A percentile compares a stretch with the other conserved stretches of the same genome.
Evolutionary conservation across 2,797 vertebrate species (phyloP).

Genomic region (Eulemur albifrons): DNA sequence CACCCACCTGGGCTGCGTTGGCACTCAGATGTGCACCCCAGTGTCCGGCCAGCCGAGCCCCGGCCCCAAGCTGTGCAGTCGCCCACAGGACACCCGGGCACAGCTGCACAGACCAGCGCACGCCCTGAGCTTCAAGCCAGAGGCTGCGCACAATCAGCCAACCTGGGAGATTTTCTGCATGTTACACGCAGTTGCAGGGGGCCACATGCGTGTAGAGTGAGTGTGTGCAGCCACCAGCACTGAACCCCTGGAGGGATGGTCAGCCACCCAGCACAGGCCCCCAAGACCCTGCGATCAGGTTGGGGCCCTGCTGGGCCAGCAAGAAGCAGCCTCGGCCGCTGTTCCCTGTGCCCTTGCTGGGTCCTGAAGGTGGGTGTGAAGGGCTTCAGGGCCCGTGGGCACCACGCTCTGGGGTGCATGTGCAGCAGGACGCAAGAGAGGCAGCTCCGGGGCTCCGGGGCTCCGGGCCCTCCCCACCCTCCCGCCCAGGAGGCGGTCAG

Average conservation of each 20-base stretch:
- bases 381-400: background rate
- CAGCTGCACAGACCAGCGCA: background rate
- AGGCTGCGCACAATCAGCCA: background rate
- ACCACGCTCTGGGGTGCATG: background rate
- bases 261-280: background rate
- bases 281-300: background rate
- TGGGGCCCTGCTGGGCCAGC: background rate
- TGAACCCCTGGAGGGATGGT: background rate
- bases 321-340: background rate
- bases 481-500: accelerated
- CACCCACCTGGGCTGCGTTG: background rate
- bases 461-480: accelerated
- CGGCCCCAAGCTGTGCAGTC: accelerated
- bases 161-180: background rate
- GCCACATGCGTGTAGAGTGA: background rate
- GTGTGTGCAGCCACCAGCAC: accelerated
- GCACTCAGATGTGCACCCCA: background rate
- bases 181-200: background rate
- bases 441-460: background rate
- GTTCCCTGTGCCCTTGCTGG: accelerated
- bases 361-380: background rate
- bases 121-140: background rate
- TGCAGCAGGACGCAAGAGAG: background rate
- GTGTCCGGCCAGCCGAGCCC: accelerated
- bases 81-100: background rate